These are phyloP conservation scores for Odontomyia ornata DNA, from an alignment of 2,888 invertebrate species.

Conservation along the genomic window DNA sequence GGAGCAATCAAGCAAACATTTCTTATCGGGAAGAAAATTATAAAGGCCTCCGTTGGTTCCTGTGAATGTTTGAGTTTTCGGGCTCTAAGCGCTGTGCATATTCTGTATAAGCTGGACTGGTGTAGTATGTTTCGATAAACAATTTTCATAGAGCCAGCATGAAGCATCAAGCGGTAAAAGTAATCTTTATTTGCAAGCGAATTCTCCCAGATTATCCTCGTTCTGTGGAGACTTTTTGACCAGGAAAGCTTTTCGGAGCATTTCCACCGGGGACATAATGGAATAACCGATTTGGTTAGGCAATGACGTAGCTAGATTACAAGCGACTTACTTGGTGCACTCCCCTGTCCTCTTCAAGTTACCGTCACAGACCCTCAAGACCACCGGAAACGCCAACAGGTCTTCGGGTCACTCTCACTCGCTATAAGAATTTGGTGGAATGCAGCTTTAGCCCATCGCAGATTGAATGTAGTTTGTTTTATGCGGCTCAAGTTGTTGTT, in stretches of 20 bases:
- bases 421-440: conserved; percentile 56
- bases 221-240: neutral
- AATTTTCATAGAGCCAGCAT: no score
- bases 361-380: neutral
- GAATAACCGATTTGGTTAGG: neutral
- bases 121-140: neutral
- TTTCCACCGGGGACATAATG: neutral
- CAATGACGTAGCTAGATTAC: neutral
- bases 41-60: no score
- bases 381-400: conserved; percentile 7
- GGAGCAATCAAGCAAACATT: no score
- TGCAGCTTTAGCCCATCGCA: conserved; percentile 62
- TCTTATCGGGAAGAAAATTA: no score
- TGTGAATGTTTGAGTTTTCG: no score
- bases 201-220: neutral
- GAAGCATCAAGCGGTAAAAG: no score
- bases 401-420: conserved; percentile 26
- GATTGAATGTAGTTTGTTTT: no score
- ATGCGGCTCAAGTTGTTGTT: no score
- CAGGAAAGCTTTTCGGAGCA: neutral
- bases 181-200: no score
- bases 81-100: neutral
- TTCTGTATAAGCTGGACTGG: neutral
- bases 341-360: neutral
- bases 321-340: neutral